Percentiles rank a stretch among this genome's conserved stretches.
Conservation (phyloP, 2,797 vertebrate genomes). For the Cryptoblepharus egeriae region DNA sequence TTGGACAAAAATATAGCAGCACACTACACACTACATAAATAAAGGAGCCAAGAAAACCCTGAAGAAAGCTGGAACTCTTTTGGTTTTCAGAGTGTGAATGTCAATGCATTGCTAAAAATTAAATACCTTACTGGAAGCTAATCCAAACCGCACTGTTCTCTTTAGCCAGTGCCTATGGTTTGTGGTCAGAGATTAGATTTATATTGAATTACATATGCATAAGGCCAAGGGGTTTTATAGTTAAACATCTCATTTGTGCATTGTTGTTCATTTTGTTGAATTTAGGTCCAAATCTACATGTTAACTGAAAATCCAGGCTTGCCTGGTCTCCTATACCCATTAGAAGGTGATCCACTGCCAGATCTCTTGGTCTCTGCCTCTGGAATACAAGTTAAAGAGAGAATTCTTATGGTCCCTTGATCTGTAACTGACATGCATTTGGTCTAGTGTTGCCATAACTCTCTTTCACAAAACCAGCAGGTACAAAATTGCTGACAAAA, state of each 20-base stretch:
- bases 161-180: conserved; percentile 42
- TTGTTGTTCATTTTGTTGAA: conserved; percentile 49
- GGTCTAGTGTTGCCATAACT: no score
- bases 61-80: conserved; percentile 21
- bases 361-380: fast-evolving
- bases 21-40: not conserved
- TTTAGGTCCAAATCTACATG: conserved; percentile 5
- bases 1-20: not conserved
- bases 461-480: no score
- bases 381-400: not conserved
- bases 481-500: no score
- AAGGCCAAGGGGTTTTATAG: conserved; percentile 49
- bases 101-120: conserved; percentile 50
- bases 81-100: conserved; percentile 45
- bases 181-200: conserved; percentile 44
- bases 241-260: conserved; percentile 49
- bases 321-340: not conserved
- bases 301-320: conserved; percentile 50
- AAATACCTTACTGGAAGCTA: conserved; percentile 51
- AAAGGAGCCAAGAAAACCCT: not conserved
- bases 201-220: conserved; percentile 36
- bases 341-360: not conserved
- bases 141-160: conserved; percentile 48
- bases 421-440: not conserved
- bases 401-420: not conserved